Base-by-base conservation (phyloP, 1,140 invertebrate genomes). In the Lethrus apterus region DNA sequence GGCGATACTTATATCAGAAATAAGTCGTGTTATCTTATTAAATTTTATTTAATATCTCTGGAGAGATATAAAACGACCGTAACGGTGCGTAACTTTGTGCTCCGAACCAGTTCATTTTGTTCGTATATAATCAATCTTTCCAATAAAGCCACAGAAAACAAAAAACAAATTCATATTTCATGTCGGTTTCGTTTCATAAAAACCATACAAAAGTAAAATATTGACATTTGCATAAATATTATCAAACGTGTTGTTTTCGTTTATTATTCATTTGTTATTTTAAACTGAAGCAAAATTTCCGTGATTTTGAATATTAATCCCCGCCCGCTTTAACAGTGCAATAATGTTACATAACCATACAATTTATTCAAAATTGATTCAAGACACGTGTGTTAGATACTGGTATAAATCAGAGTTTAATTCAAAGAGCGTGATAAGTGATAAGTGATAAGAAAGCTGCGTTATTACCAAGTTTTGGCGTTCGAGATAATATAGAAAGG, bases 371-470 rank as follows among this genome's bases (percentile, higher is more conserved):
- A 29, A 29, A 29, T 29, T 7, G 7, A 29, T 29, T 29, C 24
- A 29, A 7, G 7, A 7, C 24, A 29, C 7, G 7, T 4, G 21
- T 9, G 35, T 15, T 26, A 34, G 44, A 24, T n/a, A 46, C 21
- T 10, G 33, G n/a, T 24, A 46, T 46, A 46, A 46, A 46, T 46
- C 44, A 46, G 31, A 38, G 44, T 38, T 46, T 46, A 46, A 46
- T 46, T 46, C 44, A 18, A 29, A 10, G 23, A 15, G 20, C 44
- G 44, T 46, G 44, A 46, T n/a, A n/a, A n/a, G n/a, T n/a, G n/a
- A n/a, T n/a, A n/a, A n/a, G n/a, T n/a, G n/a, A n/a, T 46, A 35
- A 46, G 44, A 46, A 46, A 36, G 18, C 33, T 33, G 21, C 44
- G 33, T 18, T 38, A 46, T 46, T 46, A 21, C 44, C 21, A 46